Evolutionary conservation across 2,113 vertebrate species (phyloP).

Genomic region (Pelobates fuscus): DNA sequence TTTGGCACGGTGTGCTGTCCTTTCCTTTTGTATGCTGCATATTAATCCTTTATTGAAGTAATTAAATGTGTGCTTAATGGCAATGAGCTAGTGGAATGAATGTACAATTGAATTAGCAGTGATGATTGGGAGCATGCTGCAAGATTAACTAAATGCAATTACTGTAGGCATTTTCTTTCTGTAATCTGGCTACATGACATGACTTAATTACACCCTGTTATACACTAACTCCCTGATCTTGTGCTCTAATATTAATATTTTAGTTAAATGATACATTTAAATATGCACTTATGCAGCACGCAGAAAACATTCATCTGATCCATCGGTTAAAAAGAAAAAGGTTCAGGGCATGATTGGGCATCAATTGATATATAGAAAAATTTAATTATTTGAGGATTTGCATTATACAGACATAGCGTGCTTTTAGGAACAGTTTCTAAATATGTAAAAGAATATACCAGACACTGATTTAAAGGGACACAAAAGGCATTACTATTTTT

Average conservation of each 20-base stretch:
- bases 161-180: constrained; percentile 78
- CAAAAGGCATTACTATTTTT: no score
- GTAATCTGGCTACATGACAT: constrained; percentile 81
- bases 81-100: constrained; percentile 90
- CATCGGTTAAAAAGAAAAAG: not conserved
- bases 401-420: no score
- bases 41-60: constrained; percentile 98
- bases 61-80: constrained; percentile 98
- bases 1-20: constrained; percentile 73
- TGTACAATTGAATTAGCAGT: constrained; percentile 94
- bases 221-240: constrained; percentile 78
- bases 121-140: constrained; percentile 88
- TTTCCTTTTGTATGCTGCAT: constrained; percentile 87
- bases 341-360: no score
- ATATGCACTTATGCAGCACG: constrained; percentile 3
- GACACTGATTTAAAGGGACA: no score
- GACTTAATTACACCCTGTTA: constrained; percentile 95
- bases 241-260: constrained; percentile 49
- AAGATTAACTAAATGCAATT: constrained; percentile 97
- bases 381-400: no score
- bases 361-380: no score
- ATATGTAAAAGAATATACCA: no score
- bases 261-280: constrained; percentile 31
- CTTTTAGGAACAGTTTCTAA: no score
- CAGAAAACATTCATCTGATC: constrained; percentile 5